Evolutionary conservation across 2,797 vertebrate species (phyloP), one percentile per base, ranked within the genome.

Genomic region (Thaleichthys pacificus): DNA sequence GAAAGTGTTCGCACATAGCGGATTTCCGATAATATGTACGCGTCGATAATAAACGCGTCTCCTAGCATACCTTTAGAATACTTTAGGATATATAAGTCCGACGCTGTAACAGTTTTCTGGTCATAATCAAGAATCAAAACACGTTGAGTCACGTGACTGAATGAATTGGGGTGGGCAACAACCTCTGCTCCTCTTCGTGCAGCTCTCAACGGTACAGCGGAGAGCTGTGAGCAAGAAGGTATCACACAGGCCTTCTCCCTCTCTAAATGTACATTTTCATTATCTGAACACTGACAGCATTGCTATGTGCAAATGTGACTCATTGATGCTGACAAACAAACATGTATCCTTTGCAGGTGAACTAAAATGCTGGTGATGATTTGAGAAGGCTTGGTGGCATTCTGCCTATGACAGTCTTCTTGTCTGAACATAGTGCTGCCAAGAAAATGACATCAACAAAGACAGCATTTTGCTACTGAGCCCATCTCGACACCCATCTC

Each of bases 71-170:
- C 51, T 12, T 47, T 14, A 14, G 42, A 47, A 24, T 61, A 9
- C 58, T 61, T 4, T 12, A 24, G 21, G 35, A 21, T 35, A 42
- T 22, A 17, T 22, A 61, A 7, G 35, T 64, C 17, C 32, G n/a
- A 32, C 32, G 62, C n/a, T 21, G 32, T 19, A 17, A 17, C 5
- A 6, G 17, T 56, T 56, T 56, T 56, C 51, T 8, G 9, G 30
- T 54, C 62, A 54, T 24, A 63, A 38, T 69, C 47, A 81, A 78
- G 76, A 85, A 89, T 86, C 84, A 83, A 89, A 72, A 80, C 72
- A 77, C 71, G 61, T 74, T 71, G 24, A 65, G 83, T 93, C 93
- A 93, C 83, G 88, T 86, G 90, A 91, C 89, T 78, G 73, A 73
- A 68, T 77, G 72, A 79, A 77, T 82, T 81, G 84, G 91, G 90